These are phyloP conservation scores for Temnothorax rugatulus DNA, from an alignment of 2,888 invertebrate genomes.

Conservation along the genomic window DNA sequence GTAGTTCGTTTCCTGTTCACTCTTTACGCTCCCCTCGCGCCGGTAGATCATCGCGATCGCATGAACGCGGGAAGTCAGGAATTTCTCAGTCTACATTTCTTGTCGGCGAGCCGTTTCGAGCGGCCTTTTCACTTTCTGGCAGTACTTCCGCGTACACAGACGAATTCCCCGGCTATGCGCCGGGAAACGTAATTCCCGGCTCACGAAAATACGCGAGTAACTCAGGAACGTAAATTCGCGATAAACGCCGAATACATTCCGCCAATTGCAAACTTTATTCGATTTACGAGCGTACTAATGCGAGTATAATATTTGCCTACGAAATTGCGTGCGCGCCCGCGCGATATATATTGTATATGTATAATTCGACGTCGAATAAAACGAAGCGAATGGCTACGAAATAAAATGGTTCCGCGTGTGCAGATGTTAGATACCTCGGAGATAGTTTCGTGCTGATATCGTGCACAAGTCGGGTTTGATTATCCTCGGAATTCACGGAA, in stretches of 20 bases:
- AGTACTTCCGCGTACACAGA: background rate
- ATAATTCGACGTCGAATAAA: background rate
- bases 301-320: background rate
- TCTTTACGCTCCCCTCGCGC: background rate
- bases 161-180: background rate
- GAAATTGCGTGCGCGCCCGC: background rate
- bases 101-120: background rate
- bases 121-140: background rate
- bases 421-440: background rate
- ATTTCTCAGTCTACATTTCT: conserved; percentile 35
- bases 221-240: background rate
- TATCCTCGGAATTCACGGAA: conserved; percentile 29
- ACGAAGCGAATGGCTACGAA: background rate
- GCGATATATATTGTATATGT: background rate
- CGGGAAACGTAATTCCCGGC: background rate
- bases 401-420: background rate
- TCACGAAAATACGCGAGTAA: background rate
- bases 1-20: conserved; percentile 28
- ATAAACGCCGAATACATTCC: background rate
- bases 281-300: conserved; percentile 9
- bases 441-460: conserved; percentile 19
- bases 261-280: background rate
- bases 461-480: conserved; percentile 25
- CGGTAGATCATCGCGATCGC: conserved; percentile 22
- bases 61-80: background rate